These are phyloP conservation scores for Dermochelys coriacea DNA, from an alignment of 2,797 vertebrate genomes.

Conservation along the genomic window DNA sequence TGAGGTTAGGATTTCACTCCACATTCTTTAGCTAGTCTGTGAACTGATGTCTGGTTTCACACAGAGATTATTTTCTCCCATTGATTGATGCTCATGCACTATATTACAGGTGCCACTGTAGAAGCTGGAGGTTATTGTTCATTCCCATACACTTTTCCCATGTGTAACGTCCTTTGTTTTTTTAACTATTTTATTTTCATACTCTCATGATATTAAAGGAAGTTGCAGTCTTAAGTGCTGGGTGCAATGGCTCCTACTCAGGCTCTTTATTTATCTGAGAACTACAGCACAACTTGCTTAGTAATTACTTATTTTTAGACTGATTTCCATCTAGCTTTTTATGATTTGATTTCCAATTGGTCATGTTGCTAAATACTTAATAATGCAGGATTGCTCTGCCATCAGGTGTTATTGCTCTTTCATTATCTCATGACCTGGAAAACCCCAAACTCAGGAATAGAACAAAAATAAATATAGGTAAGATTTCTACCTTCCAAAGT, in stretches of 20 bases:
- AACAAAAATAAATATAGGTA: conserved; percentile 7
- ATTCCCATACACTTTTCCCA: neutral
- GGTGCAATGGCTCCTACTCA: neutral
- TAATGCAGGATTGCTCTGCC: neutral
- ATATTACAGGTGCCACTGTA: neutral
- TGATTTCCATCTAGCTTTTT: neutral
- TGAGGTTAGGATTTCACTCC: neutral
- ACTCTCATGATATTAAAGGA: neutral
- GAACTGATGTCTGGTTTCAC: neutral
- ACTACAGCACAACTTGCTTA: neutral
- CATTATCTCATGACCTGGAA: neutral
- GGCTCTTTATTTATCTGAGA: neutral
- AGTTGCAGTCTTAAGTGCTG: neutral
- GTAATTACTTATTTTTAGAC: neutral
- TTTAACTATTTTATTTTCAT: neutral
- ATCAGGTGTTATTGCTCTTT: neutral
- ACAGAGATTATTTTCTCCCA: neutral
- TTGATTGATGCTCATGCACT: too few relatives aligned
- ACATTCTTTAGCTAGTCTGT: neutral
- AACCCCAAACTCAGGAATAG: neutral
- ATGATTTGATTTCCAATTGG: neutral
- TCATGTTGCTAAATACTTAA: neutral
- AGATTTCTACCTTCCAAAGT: conserved; percentile 9
- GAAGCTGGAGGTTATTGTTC: neutral
- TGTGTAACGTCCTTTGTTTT: neutral